Evolutionary conservation across 2,888 invertebrate species (phyloP), one percentile per base, ranked within the genome.

Genomic region (Chymomyza amoena): DNA sequence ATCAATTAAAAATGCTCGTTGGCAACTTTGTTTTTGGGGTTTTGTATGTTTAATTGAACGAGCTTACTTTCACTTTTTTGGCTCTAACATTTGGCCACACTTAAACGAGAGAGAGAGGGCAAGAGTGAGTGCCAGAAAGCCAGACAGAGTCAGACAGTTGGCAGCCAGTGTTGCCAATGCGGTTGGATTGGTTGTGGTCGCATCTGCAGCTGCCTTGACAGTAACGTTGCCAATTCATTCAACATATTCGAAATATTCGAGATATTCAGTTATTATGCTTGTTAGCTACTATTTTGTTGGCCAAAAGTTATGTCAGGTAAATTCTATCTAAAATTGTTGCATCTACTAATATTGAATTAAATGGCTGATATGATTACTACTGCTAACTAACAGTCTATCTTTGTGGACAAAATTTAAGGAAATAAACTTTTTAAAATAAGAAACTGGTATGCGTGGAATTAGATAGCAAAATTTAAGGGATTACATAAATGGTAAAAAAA

Each of bases 1-100:
- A 83, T 83, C 83, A 83, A 83, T 83, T 83, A 83, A 83, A 83
- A 87, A 79, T 76, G 74, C 85, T 83, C 87, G 82, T 83, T 79
- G 80, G 68, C 81, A 83, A 86, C 81, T 86, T 82, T 87, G 74
- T 78, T 78, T 73, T 72, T 77, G 54, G 54, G 16, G 54, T 80
- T 80, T 73, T 78, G 79, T 78, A 77, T 78, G 54, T 54, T 54
- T 54, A 16, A 54, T 54, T 54, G 54, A 54, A 54, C 16, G 54
- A 73, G 70, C 62, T 74, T 73, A 60, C 65, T 66, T 66, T 66
- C 57, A 66, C 39, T 50, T 57, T 64, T 64, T 45, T 45, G 39
- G 39, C 39, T 45, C 39, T 3, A 45, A 45, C 39, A 45, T 45
- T 45, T 45, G 39, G 39, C 39, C 39, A 45, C 39, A 45, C 0